Base-by-base conservation (phyloP, 2,888 invertebrate species). In the Tachina fera region DNA sequence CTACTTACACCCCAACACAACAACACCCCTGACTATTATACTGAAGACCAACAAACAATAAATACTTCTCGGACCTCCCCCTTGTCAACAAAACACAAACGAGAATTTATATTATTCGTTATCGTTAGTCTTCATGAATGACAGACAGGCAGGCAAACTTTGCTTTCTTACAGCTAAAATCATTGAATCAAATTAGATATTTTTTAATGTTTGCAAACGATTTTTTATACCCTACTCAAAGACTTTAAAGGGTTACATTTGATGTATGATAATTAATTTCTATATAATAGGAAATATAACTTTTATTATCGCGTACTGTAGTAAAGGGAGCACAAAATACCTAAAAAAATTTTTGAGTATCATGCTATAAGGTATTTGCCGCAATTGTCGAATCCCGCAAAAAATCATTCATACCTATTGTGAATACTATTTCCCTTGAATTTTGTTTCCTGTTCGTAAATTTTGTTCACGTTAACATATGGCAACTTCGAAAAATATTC, bases 21-120 rank as follows among this genome's bases (percentile, higher is more conserved):
- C 22, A 22, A 31, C 63, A 65, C 67, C 60, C 67, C 74, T 41
- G 39, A 31, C 22, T 65, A 14, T 67, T 43, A 9, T 43, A 14
- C 47, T 41, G 9, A 39, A 68, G 60, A 11, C 77, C 58, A 58
- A 60, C 47, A 22, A 60, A 63, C 45, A 51, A n/a, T 19, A 14
- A 45, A 51, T 31, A 78, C 49, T 70, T 71, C 70, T 16, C 13
- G 53, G 14, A 60, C 51, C 47, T 56, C 9, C 60, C 41, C 22
- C 31, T 31, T 31, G 41, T 43, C 74, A 31, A 68, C 80, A 74
- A 31, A 31, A 81, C 74, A 68, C 80, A 74, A 74, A 51, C 16
- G 31, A 53, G 58, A 68, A 43, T 49, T 77, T 41, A 45, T 41
- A 68, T 60, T 68, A 49, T 68, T 56, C 56, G 49, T 72, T 79